These are phyloP conservation scores for Syngnathus rostellatus DNA, from an alignment of 2,797 vertebrate genomes.

Conservation along the genomic window DNA sequence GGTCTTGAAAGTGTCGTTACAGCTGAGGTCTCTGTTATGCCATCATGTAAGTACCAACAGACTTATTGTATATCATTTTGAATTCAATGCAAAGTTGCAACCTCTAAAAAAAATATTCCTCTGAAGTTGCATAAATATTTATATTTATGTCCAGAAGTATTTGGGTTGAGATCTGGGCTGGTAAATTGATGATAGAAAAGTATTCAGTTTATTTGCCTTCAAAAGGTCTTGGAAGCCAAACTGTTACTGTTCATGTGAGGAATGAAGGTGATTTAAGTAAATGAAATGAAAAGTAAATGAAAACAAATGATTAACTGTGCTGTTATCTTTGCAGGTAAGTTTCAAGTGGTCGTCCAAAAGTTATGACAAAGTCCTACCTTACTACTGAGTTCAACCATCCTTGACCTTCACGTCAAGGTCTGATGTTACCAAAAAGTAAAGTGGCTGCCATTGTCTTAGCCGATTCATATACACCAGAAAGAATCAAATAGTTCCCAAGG, in stretches of 20 bases:
- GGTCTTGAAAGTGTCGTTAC: slow-evolving; percentile 79
- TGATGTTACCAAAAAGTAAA: slow-evolving; percentile 12
- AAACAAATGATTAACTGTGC: background rate
- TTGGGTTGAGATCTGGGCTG: no score
- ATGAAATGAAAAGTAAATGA: background rate
- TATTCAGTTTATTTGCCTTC: no score
- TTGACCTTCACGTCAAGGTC: slow-evolving; percentile 1
- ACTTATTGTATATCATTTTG: background rate
- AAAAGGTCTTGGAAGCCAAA: background rate
- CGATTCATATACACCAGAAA: slow-evolving; percentile 5
- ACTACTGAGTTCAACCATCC: background rate
- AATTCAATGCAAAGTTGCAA: background rate
- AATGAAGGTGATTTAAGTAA: background rate
- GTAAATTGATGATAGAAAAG: no score
- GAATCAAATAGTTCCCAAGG: background rate
- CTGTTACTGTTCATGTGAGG: background rate
- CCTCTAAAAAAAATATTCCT: background rate
- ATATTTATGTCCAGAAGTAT: no score
- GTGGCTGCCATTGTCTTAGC: slow-evolving; percentile 5
- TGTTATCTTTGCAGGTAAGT: slow-evolving; percentile 67
- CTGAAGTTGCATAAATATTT: background rate
- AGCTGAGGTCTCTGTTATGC: slow-evolving; percentile 76
- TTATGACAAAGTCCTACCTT: slow-evolving; percentile 42
- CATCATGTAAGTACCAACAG: slow-evolving; percentile 73
- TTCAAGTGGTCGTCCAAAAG: slow-evolving; percentile 78